Evolutionary conservation across 2,113 vertebrate genomes (phyloP).

Genomic region (Tympanuchus pallidicinctus): DNA sequence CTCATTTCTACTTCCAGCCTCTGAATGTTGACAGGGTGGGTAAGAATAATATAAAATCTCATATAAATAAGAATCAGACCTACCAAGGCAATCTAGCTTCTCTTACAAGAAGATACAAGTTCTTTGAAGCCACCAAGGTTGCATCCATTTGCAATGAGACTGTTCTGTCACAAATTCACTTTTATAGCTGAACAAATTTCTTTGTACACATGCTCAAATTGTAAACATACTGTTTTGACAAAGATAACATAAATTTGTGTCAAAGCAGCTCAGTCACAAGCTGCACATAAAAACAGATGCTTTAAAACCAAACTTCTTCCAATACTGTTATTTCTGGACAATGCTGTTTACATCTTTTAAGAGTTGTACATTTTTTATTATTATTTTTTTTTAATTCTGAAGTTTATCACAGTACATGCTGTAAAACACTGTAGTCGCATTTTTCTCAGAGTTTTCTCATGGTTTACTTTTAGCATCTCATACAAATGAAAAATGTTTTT

Average conservation of each 20-base stretch:
- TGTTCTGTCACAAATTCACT: not conserved
- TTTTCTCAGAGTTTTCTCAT: conserved; percentile 2
- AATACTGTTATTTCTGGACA: not conserved
- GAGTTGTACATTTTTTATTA: not conserved
- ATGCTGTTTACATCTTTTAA: not conserved
- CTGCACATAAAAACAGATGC: not conserved
- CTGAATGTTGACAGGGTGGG: not conserved
- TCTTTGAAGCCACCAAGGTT: not conserved
- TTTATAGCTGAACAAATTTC: not conserved
- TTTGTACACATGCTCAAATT: not conserved
- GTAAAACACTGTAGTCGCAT: not conserved
- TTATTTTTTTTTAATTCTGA: not conserved
- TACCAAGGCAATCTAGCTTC: not conserved
- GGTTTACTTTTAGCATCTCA: not conserved
- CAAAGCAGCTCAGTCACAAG: not conserved
- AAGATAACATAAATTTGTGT: conserved; percentile 17
- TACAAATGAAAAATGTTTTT: not conserved
- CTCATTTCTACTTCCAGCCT: not conserved
- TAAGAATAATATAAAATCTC: not conserved
- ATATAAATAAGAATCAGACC: not conserved
- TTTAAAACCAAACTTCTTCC: not conserved
- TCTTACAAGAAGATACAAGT: rapidly evolving
- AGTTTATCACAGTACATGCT: not conserved
- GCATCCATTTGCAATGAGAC: not conserved
- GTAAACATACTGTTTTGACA: not conserved